Conservation (phyloP, 2,888 invertebrate species). For the Cryptosula pallasiana region DNA sequence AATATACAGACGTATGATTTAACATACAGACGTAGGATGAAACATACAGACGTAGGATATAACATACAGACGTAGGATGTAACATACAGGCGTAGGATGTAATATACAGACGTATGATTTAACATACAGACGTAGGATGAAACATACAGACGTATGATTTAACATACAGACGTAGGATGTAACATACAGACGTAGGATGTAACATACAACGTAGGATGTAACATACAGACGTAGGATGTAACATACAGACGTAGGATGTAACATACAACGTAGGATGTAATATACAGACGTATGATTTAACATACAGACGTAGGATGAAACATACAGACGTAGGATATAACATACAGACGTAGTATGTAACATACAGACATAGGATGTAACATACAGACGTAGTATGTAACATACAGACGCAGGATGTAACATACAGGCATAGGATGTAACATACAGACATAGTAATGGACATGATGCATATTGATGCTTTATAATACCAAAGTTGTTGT, state of each 20-base stretch:
- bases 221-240: background rate
- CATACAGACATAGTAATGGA: background rate
- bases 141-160: too few relatives aligned
- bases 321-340: background rate
- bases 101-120: background rate
- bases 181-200: background rate
- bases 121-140: background rate
- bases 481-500: slow-evolving; percentile 19
- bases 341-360: background rate
- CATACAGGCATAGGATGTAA: background rate
- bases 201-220: background rate
- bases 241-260: background rate
- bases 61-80: background rate
- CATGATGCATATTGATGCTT: background rate
- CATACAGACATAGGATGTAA: background rate
- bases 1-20: background rate
- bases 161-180: background rate
- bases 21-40: background rate
- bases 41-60: background rate
- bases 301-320: background rate
- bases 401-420: background rate
- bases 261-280: background rate
- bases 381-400: background rate
- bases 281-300: background rate
- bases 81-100: background rate